phyloP scores from a whole-genome alignment of 2,113 vertebrate species.

The Pterocles gutturalis region DNA sequence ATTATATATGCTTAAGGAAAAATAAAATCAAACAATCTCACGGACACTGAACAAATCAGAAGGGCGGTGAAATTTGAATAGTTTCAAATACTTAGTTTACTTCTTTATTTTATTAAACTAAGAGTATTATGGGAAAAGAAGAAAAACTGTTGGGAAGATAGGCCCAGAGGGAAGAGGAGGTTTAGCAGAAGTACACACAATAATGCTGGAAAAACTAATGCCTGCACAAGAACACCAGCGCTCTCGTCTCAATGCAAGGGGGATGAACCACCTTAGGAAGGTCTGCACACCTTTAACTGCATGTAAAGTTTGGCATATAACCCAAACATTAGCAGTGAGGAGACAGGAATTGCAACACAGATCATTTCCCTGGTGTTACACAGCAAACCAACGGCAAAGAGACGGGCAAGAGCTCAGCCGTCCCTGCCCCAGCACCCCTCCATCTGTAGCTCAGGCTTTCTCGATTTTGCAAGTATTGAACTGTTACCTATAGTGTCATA shows the following conservation, averaged over 20 bases:
- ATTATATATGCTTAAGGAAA: background rate
- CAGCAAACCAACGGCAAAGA: background rate
- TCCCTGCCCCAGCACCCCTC: background rate
- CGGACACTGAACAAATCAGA: background rate
- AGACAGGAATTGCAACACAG: background rate
- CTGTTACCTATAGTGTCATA: background rate
- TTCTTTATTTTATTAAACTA: background rate
- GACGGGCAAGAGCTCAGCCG: background rate
- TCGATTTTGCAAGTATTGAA: background rate
- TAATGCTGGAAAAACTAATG: background rate
- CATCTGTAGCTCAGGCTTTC: background rate
- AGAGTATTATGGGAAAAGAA: background rate
- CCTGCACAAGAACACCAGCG: background rate
- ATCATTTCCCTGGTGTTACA: background rate
- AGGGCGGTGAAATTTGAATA: background rate
- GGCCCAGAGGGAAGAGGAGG: background rate
- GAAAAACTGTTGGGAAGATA: background rate
- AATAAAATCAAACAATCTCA: background rate
- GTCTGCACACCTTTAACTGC: background rate
- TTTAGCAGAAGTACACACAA: background rate
- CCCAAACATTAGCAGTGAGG: background rate
- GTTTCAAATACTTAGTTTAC: background rate
- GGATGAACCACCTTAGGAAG: background rate
- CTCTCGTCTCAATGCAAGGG: rapidly evolving
- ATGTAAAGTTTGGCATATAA: background rate